phyloP scores from a whole-genome alignment of 2,797 vertebrate genomes.

The Sylvilagus floridanus region DNA sequence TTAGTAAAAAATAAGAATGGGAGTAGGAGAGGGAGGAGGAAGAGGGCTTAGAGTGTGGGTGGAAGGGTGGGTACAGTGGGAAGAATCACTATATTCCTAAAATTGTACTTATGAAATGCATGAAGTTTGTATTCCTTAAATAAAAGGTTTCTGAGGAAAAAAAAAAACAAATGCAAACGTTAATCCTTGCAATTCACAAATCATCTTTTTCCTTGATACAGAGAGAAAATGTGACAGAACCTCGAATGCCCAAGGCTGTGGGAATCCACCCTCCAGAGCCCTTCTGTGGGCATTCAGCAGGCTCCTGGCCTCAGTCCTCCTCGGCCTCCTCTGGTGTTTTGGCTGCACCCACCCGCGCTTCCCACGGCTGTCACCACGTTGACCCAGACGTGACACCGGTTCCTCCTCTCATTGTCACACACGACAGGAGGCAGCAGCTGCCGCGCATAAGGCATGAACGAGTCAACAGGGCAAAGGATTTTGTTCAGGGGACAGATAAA shows the following conservation, averaged over 20 bases:
- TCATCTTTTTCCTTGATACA: too few relatives aligned
- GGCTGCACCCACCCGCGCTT: rapidly evolving
- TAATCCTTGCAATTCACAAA: too few relatives aligned
- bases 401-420: neutral
- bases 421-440: neutral
- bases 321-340: neutral
- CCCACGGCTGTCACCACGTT: neutral
- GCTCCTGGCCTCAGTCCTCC: rapidly evolving
- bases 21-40: too few relatives aligned
- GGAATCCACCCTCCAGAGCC: neutral
- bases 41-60: too few relatives aligned
- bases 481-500: neutral
- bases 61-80: too few relatives aligned
- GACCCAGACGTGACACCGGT: neutral
- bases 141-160: too few relatives aligned
- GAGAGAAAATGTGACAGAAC: neutral
- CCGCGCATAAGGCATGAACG: neutral
- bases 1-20: too few relatives aligned
- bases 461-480: rapidly evolving
- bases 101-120: too few relatives aligned
- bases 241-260: neutral
- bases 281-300: neutral
- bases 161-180: too few relatives aligned
- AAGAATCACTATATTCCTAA: too few relatives aligned
- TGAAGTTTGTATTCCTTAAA: too few relatives aligned